These are phyloP conservation scores for Gambusia yucatana DNA, from an alignment of 2,797 vertebrate species.

Conservation along the genomic window DNA sequence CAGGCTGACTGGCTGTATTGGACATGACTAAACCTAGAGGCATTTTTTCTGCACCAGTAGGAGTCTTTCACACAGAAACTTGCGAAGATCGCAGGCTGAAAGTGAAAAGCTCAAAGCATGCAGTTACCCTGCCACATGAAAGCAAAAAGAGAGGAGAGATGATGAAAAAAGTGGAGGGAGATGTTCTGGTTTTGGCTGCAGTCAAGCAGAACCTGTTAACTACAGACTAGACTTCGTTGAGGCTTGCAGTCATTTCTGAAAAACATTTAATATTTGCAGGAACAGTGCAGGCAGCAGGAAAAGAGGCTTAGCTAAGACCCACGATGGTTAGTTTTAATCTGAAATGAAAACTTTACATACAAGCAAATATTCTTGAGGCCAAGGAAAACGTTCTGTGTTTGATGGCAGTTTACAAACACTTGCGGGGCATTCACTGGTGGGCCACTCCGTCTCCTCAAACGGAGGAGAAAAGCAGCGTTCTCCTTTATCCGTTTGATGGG, in stretches of 20 bases:
- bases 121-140: constrained; percentile 22
- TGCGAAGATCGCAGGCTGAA: constrained; percentile 38
- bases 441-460: constrained; percentile 43
- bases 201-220: constrained; percentile 44
- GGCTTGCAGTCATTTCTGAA: constrained; percentile 14
- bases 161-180: constrained; percentile 11
- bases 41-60: constrained; percentile 54
- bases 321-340: constrained; percentile 35
- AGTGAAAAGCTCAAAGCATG: constrained; percentile 42
- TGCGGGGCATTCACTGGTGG: constrained; percentile 50
- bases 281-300: constrained; percentile 23
- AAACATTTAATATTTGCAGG: constrained; percentile 25
- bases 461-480: constrained; percentile 38
- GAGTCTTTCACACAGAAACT: constrained; percentile 49
- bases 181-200: constrained; percentile 27
- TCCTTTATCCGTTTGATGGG: constrained; percentile 54
- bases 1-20: constrained; percentile 31
- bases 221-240: constrained; percentile 39
- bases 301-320: constrained; percentile 40
- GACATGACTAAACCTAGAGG: constrained; percentile 68
- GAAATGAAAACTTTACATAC: constrained; percentile 41
- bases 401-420: constrained; percentile 66
- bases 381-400: constrained; percentile 40
- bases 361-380: constrained; percentile 47
- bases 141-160: constrained; percentile 16